Base-by-base conservation (phyloP, 2,888 invertebrate genomes). In the Sminthurides aquaticus region DNA sequence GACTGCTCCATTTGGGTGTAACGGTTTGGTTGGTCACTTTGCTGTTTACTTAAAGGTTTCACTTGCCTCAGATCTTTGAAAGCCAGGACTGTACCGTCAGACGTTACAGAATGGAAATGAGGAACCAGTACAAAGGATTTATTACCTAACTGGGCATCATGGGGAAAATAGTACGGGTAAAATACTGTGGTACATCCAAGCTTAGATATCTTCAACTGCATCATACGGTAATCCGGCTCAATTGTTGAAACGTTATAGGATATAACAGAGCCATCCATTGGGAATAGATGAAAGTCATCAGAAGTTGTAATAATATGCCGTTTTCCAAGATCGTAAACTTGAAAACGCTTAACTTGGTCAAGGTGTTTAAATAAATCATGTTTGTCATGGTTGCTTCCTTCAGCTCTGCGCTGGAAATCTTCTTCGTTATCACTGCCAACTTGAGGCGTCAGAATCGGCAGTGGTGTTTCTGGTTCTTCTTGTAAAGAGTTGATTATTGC, bases 151-250 rank as follows among this genome's bases (percentile, higher is more conserved):
- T 59, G 3, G 5, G 59, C 43, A 43, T 70, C 66, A 27, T 61
- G 69, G 0, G 72, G 72, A 55, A 72, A 67, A 48, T 71, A 72
- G 57, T 72, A 72, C 0, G 72, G 72, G 60, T 72, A 72, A 60
- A 71, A 72, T 43, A 63, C 67, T 18, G 71, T 60, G 34, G 67
- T 54, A 55, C 71, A 69, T 11, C 69, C 69, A 60, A 68, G 67
- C 48, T 71, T 71, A 11, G 62, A 29, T 1, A 72, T 55, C 18
- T 60, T 67, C 0, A 72, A 27, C 49, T 72, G 71, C 71, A 72
- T 71, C 71, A 71, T 69, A 52, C 69, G 55, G 29, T 67, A 69
- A 18, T 71, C 69, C 1, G 71, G 71, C 25, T 72, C 72, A 20
- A 72, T 69, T 8, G 72, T 71, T 1, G 71, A 67, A 20, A 71